A percentile compares a stretch with the other conserved stretches of the same genome.
phyloP scores from a whole-genome alignment of 2,888 invertebrate genomes.

The Bellardia pandia region DNA sequence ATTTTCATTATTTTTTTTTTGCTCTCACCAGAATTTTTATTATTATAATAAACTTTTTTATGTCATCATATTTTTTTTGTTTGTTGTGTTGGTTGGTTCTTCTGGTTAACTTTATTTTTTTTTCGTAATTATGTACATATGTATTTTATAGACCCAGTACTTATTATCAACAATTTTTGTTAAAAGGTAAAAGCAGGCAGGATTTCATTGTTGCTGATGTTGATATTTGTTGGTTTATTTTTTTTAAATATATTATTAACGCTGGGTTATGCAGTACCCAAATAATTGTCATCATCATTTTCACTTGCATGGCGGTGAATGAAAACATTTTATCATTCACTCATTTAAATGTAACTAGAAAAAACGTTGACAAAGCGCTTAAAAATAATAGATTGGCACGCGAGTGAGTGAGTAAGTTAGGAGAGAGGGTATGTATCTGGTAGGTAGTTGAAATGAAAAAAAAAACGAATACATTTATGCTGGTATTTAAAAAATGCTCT shows the following conservation, averaged over 20 bases:
- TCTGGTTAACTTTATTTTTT: conserved; percentile 1
- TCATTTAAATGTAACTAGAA: conserved; percentile 38
- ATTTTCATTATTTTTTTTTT: conserved; percentile 5
- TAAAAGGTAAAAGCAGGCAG: conserved; percentile 15
- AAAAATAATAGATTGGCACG: neutral
- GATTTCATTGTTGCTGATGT: neutral
- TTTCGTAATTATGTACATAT: neutral
- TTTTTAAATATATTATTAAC: neutral
- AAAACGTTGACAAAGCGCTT: conserved; percentile 8
- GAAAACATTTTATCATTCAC: conserved; percentile 5
- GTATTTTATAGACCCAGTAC: neutral
- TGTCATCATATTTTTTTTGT: conserved; percentile 20
- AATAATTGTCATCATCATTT: conserved; percentile 64
- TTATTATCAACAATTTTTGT: conserved; percentile 39
- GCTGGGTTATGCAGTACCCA: conserved; percentile 42
- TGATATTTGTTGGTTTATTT: conserved; percentile 33
- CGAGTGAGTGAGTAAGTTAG: neutral
- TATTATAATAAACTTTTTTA: conserved; percentile 31
- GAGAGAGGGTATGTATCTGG: neutral
- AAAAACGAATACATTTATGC: conserved; percentile 45
- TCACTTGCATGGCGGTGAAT: conserved; percentile 24
- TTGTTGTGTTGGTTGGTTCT: conserved; percentile 9
- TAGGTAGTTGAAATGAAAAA: conserved; percentile 5
- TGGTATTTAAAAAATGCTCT: conserved; percentile 53
- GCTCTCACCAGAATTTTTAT: conserved; percentile 3